phyloP scores from a whole-genome alignment of 2,113 vertebrate species.

The Barbus barbus region DNA sequence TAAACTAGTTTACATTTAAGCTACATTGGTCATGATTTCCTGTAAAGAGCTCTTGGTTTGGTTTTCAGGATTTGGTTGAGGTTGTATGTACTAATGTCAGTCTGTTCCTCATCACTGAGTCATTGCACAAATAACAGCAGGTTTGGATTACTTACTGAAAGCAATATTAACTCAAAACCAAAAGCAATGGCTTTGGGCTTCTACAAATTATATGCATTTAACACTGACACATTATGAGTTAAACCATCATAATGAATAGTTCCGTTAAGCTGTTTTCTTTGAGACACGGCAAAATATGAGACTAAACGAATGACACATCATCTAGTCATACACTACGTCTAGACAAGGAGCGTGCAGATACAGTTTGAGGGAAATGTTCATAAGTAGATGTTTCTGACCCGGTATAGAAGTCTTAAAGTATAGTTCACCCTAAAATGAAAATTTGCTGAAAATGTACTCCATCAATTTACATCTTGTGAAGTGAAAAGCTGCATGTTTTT shows the following conservation, averaged over 20 bases:
- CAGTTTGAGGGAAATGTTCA: not conserved
- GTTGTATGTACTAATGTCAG: not conserved
- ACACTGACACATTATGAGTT: not conserved
- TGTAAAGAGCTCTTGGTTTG: not conserved
- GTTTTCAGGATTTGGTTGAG: not conserved
- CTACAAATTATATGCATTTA: conserved; percentile 6
- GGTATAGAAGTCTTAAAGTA: not conserved
- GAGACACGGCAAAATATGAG: not conserved
- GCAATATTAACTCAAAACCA: not conserved
- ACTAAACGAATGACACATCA: not conserved
- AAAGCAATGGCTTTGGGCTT: not conserved
- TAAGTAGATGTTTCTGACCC: not conserved
- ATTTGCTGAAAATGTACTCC: too few species aligned
- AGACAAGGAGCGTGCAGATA: not conserved
- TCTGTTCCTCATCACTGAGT: not conserved
- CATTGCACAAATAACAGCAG: conserved; percentile 1
- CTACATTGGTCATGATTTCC: not conserved
- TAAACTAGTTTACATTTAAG: not conserved
- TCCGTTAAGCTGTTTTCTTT: conserved; percentile 4
- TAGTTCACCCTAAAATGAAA: not conserved
- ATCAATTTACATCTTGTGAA: too few species aligned
- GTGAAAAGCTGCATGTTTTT: too few species aligned
- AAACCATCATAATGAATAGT: not conserved
- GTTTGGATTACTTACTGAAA: not conserved
- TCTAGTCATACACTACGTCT: conserved; percentile 14